These are phyloP conservation scores for Platyrinchus mystaceus DNA, from an alignment of 2,797 vertebrate species.

Conservation along the genomic window DNA sequence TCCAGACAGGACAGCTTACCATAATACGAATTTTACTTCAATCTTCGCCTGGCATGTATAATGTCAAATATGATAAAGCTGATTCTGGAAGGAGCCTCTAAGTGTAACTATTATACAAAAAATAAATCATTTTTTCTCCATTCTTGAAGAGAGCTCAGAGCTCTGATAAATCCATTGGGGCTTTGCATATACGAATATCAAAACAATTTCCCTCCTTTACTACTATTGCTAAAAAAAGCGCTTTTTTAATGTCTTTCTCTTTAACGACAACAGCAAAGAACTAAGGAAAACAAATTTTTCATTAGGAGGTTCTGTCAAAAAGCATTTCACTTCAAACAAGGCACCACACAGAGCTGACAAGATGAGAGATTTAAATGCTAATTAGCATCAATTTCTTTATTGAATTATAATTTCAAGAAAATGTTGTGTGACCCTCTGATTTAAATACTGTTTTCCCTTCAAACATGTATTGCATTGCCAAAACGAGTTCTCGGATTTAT, in stretches of 20 bases:
- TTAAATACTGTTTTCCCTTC: conserved; percentile 40
- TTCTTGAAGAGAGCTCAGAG: background rate
- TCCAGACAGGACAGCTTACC: background rate
- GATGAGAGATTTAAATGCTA: conserved; percentile 37
- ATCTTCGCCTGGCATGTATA: background rate
- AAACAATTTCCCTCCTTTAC: background rate
- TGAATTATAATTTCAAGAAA: conserved; percentile 33
- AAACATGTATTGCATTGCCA: background rate
- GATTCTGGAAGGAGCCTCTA: background rate
- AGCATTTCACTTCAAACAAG: conserved; percentile 43
- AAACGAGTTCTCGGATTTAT: background rate
- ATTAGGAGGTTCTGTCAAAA: background rate
- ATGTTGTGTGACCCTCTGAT: background rate
- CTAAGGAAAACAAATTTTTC: conserved; percentile 16
- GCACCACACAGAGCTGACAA: conserved; percentile 21
- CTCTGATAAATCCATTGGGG: background rate
- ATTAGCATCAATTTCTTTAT: conserved; percentile 35
- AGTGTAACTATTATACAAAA: conserved; percentile 7
- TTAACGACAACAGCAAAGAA: conserved; percentile 42
- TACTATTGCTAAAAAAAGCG: background rate
- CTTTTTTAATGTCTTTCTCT: background rate
- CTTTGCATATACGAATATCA: background rate
- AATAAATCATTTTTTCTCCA: background rate
- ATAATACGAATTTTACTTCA: background rate
- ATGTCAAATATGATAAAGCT: background rate